phyloP scores from a whole-genome alignment of 2,888 invertebrate species.

The Platypus cylindrus region DNA sequence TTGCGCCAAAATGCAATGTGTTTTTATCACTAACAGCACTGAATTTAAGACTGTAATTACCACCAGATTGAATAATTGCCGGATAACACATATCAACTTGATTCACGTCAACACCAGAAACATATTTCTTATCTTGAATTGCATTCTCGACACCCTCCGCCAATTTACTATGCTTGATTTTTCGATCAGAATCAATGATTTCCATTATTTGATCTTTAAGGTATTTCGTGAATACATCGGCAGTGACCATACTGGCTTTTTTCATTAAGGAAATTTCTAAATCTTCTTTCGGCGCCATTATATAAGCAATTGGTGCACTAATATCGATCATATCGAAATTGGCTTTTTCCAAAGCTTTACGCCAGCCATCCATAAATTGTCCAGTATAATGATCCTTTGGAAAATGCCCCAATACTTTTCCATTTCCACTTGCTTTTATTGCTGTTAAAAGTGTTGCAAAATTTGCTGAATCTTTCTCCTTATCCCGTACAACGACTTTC shows the following conservation, averaged over 20 bases:
- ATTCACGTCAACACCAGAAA: slow-evolving; percentile 74
- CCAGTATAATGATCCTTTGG: slow-evolving; percentile 88
- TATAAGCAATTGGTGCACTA: slow-evolving; percentile 66
- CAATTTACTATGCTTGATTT: slow-evolving; percentile 90
- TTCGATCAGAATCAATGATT: slow-evolving; percentile 96
- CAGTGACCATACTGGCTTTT: slow-evolving; percentile 85
- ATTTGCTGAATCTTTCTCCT: slow-evolving; percentile 90
- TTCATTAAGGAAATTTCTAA: slow-evolving; percentile 78
- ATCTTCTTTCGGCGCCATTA: slow-evolving; percentile 94
- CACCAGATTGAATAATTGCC: slow-evolving; percentile 97
- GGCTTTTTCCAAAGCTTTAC: slow-evolving; percentile 59
- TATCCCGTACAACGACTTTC: slow-evolving; percentile 77
- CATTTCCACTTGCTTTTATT: slow-evolving; percentile 78
- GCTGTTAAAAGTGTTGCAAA: slow-evolving; percentile 62
- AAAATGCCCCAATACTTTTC: slow-evolving; percentile 81
- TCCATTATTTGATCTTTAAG: slow-evolving; percentile 97
- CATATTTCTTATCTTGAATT: slow-evolving; percentile 90
- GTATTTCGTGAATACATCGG: slow-evolving; percentile 92
- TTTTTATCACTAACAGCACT: slow-evolving; percentile 92
- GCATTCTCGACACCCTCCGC: slow-evolving; percentile 92
- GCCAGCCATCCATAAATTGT: slow-evolving; percentile 88
- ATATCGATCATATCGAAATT: slow-evolving; percentile 76
- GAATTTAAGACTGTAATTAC: slow-evolving; percentile 89
- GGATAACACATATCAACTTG: slow-evolving; percentile 97
- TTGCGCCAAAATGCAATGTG: slow-evolving; percentile 86